phyloP scores from a whole-genome alignment of 92 coral and sea anemone genomes.

The Siderastrea radians region DNA sequence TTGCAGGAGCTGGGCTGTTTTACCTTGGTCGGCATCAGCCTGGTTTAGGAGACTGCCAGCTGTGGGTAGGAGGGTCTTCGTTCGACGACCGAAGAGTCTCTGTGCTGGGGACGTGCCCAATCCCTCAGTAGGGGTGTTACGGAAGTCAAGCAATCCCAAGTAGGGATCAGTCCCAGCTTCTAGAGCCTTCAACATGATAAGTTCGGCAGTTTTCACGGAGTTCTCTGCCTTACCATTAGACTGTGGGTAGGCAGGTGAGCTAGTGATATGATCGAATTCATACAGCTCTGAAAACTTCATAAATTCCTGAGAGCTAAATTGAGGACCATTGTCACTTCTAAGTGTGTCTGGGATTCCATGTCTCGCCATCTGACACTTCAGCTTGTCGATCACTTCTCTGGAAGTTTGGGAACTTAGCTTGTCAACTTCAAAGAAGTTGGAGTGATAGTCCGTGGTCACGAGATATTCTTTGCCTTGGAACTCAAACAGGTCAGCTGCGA shows the following conservation, averaged over 20 bases:
- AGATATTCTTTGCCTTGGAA: slow-evolving; percentile 24
- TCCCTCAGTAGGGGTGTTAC: slow-evolving; percentile 38
- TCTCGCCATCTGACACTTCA: slow-evolving; percentile 26
- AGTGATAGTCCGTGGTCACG: slow-evolving; percentile 7
- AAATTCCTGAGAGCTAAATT: slow-evolving; percentile 37
- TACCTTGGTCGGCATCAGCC: not conserved
- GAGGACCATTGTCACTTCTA: slow-evolving; percentile 25
- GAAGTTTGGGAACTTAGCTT: slow-evolving; percentile 6
- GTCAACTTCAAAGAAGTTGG: slow-evolving; percentile 30
- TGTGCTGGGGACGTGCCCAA: slow-evolving; percentile 33
- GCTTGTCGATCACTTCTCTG: slow-evolving; percentile 19
- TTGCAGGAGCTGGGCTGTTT: slow-evolving; percentile 6
- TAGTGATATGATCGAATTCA: slow-evolving; percentile 30
- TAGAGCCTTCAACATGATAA: slow-evolving; percentile 13
- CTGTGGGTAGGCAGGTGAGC: slow-evolving; percentile 27
- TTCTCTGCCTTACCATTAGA: slow-evolving; percentile 28
- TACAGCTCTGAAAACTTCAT: slow-evolving; percentile 19
- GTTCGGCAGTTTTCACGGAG: not conserved
- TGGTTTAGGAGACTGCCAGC: slow-evolving; percentile 18
- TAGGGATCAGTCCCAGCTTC: slow-evolving; percentile 34
- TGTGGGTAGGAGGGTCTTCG: slow-evolving; percentile 28
- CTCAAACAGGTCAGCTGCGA: slow-evolving; percentile 29
- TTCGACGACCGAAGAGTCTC: slow-evolving; percentile 14
- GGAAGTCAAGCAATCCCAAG: slow-evolving; percentile 36
- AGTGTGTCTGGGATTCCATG: slow-evolving; percentile 9